A percentile compares a stretch with the other conserved stretches of the same genome.
phyloP scores from a whole-genome alignment of 2,113 vertebrate genomes.

The Physeter macrocephalus region DNA sequence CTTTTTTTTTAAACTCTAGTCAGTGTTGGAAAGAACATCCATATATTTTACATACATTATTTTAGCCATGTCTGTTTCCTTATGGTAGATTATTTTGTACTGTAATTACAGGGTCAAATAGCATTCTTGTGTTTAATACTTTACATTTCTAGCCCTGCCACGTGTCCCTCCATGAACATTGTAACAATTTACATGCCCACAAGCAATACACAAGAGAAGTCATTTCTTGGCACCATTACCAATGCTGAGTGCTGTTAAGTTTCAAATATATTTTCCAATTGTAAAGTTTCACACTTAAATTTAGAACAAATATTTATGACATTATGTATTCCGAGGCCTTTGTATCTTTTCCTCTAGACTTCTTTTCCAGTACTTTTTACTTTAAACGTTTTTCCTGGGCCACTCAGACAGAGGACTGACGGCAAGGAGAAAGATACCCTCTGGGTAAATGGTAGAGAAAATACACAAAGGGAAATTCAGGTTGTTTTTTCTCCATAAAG shows the following conservation, averaged over 20 bases:
- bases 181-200: not conserved
- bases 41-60: not conserved
- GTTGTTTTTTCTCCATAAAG: not conserved
- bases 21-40: not conserved
- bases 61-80: not conserved
- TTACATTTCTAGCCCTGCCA: not conserved
- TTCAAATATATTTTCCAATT: not conserved
- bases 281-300: not conserved
- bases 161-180: not conserved
- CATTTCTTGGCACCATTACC: not conserved
- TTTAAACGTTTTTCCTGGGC: not conserved
- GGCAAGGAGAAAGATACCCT: not conserved
- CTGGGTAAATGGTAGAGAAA: not conserved
- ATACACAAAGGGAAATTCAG: not conserved
- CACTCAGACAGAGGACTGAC: not conserved
- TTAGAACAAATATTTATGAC: not conserved
- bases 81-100: not conserved
- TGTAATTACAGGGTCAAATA: not conserved
- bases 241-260: not conserved
- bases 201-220: not conserved
- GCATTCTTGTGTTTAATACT: not conserved
- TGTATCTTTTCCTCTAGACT: not conserved
- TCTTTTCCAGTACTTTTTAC: not conserved
- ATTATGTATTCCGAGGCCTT: not conserved
- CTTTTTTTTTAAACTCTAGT: not conserved